Evolutionary conservation across 1,140 invertebrate genomes (phyloP).

Genomic region (Popillia japonica): DNA sequence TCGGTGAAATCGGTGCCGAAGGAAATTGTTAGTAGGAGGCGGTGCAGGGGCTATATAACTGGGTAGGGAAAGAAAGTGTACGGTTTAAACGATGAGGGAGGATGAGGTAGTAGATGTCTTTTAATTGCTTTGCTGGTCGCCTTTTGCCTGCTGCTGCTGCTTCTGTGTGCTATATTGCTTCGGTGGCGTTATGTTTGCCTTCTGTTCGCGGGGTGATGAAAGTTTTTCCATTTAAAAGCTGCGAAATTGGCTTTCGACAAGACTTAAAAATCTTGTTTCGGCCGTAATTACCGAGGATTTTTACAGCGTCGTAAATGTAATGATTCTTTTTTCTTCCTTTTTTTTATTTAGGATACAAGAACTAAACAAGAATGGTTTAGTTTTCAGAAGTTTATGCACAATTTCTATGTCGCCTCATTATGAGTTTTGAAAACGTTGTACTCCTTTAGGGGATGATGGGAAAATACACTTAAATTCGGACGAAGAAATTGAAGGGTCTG

Average conservation of each 20-base stretch:
- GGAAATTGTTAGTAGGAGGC: not conserved
- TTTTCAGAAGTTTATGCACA: no score
- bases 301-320: conserved; percentile 31
- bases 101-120: conserved; percentile 21
- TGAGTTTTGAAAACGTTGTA: no score
- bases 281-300: conserved; percentile 25
- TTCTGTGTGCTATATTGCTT: not conserved
- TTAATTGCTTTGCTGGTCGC: conserved; percentile 27
- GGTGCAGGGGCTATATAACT: not conserved
- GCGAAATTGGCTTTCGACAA: conserved; percentile 34
- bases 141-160: not conserved
- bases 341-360: no score
- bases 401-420: no score
- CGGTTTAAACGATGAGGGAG: not conserved
- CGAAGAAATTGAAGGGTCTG: no score
- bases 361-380: no score
- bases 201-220: conserved; percentile 17
- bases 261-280: conserved; percentile 32
- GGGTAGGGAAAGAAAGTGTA: not conserved
- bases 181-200: not conserved
- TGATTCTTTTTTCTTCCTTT: not conserved
- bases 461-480: no score
- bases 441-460: no score
- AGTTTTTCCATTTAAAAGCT: conserved; percentile 32
- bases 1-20: conserved; percentile 17